Conservation (phyloP, 2,113 vertebrate species). For the Psettodes erumei region DNA sequence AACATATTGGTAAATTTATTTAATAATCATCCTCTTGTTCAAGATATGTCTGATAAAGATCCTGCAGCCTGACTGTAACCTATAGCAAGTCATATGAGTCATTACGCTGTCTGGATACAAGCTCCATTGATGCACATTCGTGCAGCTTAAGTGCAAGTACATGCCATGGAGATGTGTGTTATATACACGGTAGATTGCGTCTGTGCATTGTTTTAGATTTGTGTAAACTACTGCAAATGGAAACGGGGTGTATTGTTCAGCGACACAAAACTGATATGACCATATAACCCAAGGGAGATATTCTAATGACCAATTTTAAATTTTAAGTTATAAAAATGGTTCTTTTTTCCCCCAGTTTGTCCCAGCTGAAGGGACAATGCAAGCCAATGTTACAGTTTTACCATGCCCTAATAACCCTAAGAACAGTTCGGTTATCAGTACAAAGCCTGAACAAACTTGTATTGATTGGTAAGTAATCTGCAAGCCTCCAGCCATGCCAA, state of each 20-base stretch:
- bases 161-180: too few species aligned
- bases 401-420: not conserved
- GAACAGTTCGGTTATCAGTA: not conserved
- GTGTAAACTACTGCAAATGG: not conserved
- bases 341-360: not conserved
- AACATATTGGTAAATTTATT: too few species aligned
- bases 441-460: not conserved
- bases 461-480: constrained; percentile 5
- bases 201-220: not conserved
- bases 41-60: too few species aligned
- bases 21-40: too few species aligned
- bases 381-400: not conserved
- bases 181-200: too few species aligned
- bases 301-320: not conserved
- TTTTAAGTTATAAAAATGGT: not conserved
- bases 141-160: too few species aligned
- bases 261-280: not conserved
- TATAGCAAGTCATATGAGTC: too few species aligned
- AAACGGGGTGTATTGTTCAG: not conserved
- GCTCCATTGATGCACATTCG: not conserved
- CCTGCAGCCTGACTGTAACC: too few species aligned
- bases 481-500: not conserved
- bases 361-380: not conserved
- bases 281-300: not conserved
- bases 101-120: too few species aligned